phyloP scores from a whole-genome alignment of 2,888 invertebrate genomes.

The Thymelicus sylvestris region DNA sequence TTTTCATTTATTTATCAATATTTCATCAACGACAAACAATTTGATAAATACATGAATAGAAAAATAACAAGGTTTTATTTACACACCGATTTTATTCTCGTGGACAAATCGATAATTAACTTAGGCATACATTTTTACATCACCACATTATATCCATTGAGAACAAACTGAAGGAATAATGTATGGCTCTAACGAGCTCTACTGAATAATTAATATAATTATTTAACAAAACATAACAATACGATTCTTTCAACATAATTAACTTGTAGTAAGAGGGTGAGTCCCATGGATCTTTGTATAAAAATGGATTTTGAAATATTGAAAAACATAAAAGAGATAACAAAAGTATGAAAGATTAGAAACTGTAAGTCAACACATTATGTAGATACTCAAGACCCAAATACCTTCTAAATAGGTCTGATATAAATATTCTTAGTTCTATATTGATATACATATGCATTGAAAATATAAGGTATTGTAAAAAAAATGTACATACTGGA shows the following conservation, averaged over 20 bases:
- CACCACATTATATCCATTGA: constrained; percentile 26
- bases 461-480: too few relatives aligned
- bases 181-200: constrained; percentile 28
- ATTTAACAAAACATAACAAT: constrained; percentile 26
- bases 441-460: too few relatives aligned
- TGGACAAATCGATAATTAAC: constrained; percentile 28
- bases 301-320: too few relatives aligned
- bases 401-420: too few relatives aligned
- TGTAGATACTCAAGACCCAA: too few relatives aligned
- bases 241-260: neutral
- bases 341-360: too few relatives aligned
- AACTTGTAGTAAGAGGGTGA: neutral
- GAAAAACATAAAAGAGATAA: too few relatives aligned
- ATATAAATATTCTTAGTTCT: too few relatives aligned
- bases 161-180: constrained; percentile 35
- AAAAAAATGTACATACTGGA: too few relatives aligned
- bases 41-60: constrained; percentile 5
- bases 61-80: constrained; percentile 25
- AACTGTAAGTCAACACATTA: too few relatives aligned
- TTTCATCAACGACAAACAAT: neutral
- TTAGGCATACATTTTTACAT: constrained; percentile 31
- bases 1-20: constrained; percentile 11
- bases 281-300: neutral
- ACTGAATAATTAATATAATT: constrained; percentile 16
- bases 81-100: constrained; percentile 32